Conservation (phyloP, 2,888 invertebrate species). For the Malachius bipustulatus region DNA sequence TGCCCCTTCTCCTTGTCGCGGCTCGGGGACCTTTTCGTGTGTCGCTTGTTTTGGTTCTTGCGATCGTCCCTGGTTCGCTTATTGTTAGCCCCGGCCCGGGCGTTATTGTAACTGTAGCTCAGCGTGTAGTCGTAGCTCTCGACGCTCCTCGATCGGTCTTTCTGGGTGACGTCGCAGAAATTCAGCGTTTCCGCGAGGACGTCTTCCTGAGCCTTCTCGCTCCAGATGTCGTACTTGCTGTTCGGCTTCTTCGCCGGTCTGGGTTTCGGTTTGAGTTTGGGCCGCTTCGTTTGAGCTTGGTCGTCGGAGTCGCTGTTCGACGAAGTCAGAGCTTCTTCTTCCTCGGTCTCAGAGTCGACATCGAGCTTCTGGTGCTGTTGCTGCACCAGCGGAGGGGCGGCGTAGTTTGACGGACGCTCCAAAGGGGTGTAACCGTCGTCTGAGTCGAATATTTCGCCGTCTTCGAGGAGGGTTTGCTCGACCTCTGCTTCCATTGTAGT, state of each 20-base stretch:
- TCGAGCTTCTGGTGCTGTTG: slow-evolving; percentile 21
- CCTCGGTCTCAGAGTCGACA: slow-evolving; percentile 42
- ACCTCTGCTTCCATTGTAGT: slow-evolving; percentile 1
- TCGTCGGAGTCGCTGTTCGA: slow-evolving; percentile 50
- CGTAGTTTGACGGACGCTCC: slow-evolving; percentile 42
- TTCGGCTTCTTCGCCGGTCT: slow-evolving; percentile 34
- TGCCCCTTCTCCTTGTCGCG: slow-evolving; percentile 36
- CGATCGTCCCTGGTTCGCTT: slow-evolving; percentile 50
- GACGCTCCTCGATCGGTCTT: slow-evolving; percentile 52
- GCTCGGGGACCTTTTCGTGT: slow-evolving; percentile 34
- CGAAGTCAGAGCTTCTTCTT: slow-evolving; percentile 34
- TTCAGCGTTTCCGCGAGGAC: slow-evolving; percentile 66
- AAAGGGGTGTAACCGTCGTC: slow-evolving; percentile 43
- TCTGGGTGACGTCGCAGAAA: slow-evolving; percentile 62
- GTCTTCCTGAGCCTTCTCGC: slow-evolving; percentile 59
- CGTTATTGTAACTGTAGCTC: slow-evolving; percentile 37
- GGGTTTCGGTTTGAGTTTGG: slow-evolving; percentile 39
- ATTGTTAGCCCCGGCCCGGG: slow-evolving; percentile 31
- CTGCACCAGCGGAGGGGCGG: slow-evolving; percentile 22
- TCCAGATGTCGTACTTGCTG: slow-evolving; percentile 70
- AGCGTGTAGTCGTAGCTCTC: slow-evolving; percentile 65
- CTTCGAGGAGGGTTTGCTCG: slow-evolving; percentile 17
- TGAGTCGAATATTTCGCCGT: slow-evolving; percentile 27
- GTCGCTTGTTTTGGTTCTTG: slow-evolving; percentile 45
- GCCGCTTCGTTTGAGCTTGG: slow-evolving; percentile 41